Conservation (phyloP, 2,113 vertebrate species). For the Megaceryle maxima region DNA sequence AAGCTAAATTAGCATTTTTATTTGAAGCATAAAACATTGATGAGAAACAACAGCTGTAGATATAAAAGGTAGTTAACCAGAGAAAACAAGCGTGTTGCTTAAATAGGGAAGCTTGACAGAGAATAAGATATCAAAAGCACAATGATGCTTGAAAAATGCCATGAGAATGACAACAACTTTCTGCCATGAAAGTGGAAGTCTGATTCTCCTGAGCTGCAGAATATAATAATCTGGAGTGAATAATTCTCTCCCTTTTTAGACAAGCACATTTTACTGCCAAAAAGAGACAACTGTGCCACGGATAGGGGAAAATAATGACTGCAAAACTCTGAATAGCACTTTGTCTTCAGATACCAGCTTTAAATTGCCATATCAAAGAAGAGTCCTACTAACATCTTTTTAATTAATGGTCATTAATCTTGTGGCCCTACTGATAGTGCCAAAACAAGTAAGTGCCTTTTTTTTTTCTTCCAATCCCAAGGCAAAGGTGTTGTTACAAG, state of each 20-base stretch:
- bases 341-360: slow-evolving; percentile 15
- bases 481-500: background rate
- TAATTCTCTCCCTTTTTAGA: background rate
- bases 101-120: background rate
- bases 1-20: background rate
- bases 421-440: background rate
- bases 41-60: slow-evolving; percentile 23
- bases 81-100: background rate
- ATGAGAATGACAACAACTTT: background rate
- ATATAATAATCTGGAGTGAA: background rate
- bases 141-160: background rate
- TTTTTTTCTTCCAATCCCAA: background rate
- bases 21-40: background rate
- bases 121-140: background rate
- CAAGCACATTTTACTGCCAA: background rate
- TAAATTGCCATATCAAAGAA: slow-evolving; percentile 1
- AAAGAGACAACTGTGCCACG: background rate
- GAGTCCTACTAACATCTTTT: background rate
- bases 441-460: background rate
- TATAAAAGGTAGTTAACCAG: background rate
- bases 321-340: background rate
- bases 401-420: background rate
- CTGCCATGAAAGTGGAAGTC: background rate
- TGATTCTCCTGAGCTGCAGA: background rate
- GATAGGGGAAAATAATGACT: background rate